phyloP scores from a whole-genome alignment of 1,140 invertebrate species.

The Drosophila sproati region DNA sequence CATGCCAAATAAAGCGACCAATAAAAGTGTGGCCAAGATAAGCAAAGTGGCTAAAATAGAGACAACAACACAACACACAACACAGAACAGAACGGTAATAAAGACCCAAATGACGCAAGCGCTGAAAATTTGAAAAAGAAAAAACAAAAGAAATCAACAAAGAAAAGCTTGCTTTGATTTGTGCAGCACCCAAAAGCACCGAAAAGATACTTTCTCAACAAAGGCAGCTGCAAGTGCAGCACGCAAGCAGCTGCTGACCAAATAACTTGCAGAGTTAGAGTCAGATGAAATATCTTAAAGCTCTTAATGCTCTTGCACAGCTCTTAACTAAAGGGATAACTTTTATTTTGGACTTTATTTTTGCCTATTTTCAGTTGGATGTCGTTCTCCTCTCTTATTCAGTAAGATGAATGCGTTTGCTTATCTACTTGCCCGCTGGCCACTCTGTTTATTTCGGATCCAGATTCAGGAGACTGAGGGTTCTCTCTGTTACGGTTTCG shows the following conservation, averaged over 20 bases:
- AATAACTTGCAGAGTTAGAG: conserved; percentile 15
- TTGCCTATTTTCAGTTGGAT: conserved; percentile 8
- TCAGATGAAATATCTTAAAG: conserved; percentile 48
- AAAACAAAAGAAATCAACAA: conserved; percentile 43
- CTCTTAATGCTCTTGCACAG: conserved; percentile 39
- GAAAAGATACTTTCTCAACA: conserved; percentile 33
- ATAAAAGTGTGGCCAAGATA: conserved; percentile 78
- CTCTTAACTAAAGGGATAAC: conserved; percentile 47
- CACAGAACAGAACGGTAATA: conserved; percentile 14
- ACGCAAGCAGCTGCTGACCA: conserved; percentile 10
- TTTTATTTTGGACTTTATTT: conserved; percentile 56
- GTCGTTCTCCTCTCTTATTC: conserved; percentile 7
- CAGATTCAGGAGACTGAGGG: conserved; percentile 4
- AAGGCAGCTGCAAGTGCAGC: conserved; percentile 17
- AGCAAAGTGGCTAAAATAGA: conserved; percentile 62
- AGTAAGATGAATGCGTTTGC: conserved; percentile 79
- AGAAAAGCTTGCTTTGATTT: conserved; percentile 41
- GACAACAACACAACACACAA: conserved; percentile 9
- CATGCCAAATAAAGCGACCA: conserved; percentile 72
- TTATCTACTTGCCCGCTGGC: conserved; percentile 66
- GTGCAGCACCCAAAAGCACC: conserved; percentile 23
- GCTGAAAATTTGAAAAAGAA: conserved; percentile 27
- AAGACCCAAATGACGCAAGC: conserved; percentile 15
- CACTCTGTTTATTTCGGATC: conserved; percentile 40
- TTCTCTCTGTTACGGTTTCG: conserved; percentile 10